Evolutionary conservation across 2,797 vertebrate genomes (phyloP), one percentile per base, ranked within the genome.

Genomic region (Amphiprion clarkii): DNA sequence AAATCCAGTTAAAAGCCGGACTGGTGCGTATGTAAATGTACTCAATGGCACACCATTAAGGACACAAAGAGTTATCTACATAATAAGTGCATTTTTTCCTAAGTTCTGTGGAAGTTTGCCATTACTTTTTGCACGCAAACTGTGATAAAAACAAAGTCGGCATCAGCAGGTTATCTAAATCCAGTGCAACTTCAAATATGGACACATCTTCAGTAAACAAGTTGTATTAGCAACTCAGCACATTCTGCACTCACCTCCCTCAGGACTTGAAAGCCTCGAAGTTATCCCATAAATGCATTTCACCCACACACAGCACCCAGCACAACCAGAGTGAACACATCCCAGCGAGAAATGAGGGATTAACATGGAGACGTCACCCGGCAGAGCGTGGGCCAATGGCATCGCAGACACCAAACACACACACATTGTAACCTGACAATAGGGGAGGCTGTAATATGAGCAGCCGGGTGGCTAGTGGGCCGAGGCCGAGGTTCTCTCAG

Each of bases 371-470:
- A 90, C 83, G 78, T 90, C 88, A 90, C 71, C 58, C 70, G 16
- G 81, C 72, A 19, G 16, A 79, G 69, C 60, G 29, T 1, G 39
- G 40, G 74, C 90, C 91, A 92, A 92, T 92, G 79, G 54, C 82
- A 75, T 56, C 67, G 13, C 59, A 0, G 54, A 68, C 71, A 79
- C 63, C 64, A 42, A 56, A 64, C 67, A 56, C 62, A 67, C 59
- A 71, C 82, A 42, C 61, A 51, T 0, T 39, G 95, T 93, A 94
- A 95, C 90, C 82, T 55, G 92, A 95, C 90, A 85, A 91, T 85
- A 71, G 79, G 74, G 81, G 76, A 89, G 76, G 61, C 84, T 84
- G 94, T 92, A 95, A 95, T 71, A 86, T 17, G 93, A 95, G 92
- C 67, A 74, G 86, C 55, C 68, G 48, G 79, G 83, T 70, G 87